Conservation (phyloP, 2,888 invertebrate genomes). For the Abrostola tripartita region DNA sequence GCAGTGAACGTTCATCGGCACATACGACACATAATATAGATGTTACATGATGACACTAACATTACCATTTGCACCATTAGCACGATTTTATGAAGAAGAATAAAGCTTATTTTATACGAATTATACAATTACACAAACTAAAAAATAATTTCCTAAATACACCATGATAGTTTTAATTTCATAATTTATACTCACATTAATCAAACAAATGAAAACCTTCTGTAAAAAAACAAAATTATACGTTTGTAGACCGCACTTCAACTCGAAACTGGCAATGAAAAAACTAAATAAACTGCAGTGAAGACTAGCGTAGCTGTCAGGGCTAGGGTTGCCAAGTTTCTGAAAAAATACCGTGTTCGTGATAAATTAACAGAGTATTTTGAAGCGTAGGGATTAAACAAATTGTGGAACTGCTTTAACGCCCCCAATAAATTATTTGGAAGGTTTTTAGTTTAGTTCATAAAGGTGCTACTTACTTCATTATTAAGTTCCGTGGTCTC, state of each 20-base stretch:
- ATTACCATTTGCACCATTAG: no score
- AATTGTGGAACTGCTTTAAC: no score
- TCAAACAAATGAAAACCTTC: slow-evolving; percentile 27
- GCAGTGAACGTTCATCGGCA: no score
- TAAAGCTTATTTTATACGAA: no score
- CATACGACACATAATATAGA: no score
- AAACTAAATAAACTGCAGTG: slow-evolving; percentile 52
- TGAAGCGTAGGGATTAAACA: neutral
- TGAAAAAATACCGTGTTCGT: slow-evolving; percentile 17
- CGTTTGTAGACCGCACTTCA: slow-evolving; percentile 61
- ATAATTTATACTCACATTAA: neutral
- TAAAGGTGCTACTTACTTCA: no score
- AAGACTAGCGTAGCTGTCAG: slow-evolving; percentile 55
- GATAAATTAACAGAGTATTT: slow-evolving; percentile 4
- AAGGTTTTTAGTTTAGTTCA: no score
- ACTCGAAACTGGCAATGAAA: slow-evolving; percentile 46
- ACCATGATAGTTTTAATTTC: neutral
- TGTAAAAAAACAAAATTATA: slow-evolving; percentile 43
- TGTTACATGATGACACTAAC: no score
- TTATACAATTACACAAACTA: neutral
- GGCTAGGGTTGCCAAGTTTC: slow-evolving; percentile 53
- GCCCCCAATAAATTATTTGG: no score
- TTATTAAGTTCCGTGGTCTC: no score
- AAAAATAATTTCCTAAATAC: neutral
- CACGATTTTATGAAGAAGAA: no score